A percentile compares a stretch with the other conserved stretches of the same genome.
These are phyloP conservation scores for Protosalanx chinensis DNA, from an alignment of 2,797 vertebrate genomes.

Conservation along the genomic window DNA sequence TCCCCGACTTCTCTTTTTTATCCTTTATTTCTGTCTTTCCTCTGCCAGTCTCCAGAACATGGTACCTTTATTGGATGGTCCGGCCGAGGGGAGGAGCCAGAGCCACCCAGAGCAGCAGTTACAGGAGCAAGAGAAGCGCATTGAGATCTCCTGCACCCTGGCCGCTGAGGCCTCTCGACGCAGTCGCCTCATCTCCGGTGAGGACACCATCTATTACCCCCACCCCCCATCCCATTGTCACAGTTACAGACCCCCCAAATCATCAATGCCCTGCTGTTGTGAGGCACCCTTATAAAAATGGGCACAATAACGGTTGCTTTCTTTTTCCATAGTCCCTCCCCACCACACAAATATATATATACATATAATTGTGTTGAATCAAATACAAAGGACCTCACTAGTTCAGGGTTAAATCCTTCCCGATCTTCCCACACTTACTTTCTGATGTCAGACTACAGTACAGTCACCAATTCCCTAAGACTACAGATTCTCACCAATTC, in stretches of 20 bases:
- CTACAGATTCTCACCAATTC: too few species aligned
- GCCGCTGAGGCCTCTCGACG: constrained; percentile 94
- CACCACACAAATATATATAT: neutral
- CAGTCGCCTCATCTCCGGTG: constrained; percentile 92
- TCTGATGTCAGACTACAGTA: too few species aligned
- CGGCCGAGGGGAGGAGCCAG: constrained; percentile 72
- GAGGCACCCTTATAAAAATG: neutral
- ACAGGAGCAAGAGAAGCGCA: constrained; percentile 95
- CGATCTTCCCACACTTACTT: too few species aligned
- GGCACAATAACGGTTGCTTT: neutral
- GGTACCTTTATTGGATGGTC: constrained; percentile 85
- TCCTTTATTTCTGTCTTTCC: too few species aligned
- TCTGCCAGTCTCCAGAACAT: constrained; percentile 88
- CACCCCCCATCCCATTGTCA: constrained; percentile 22
- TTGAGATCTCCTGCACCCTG: constrained; percentile 92
- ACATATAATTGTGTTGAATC: neutral
- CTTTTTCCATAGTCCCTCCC: neutral
- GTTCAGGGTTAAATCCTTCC: too few species aligned
- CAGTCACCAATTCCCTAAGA: too few species aligned
- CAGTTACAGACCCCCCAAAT: neutral
- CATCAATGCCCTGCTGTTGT: neutral
- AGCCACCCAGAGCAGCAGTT: constrained; percentile 83
- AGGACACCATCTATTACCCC: constrained; percentile 61
- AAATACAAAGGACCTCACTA: too few species aligned
- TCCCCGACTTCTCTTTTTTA: constrained; percentile 3